These are phyloP conservation scores for Drosophila guanche DNA, from an alignment of 1,140 invertebrate genomes.

Conservation along the genomic window DNA sequence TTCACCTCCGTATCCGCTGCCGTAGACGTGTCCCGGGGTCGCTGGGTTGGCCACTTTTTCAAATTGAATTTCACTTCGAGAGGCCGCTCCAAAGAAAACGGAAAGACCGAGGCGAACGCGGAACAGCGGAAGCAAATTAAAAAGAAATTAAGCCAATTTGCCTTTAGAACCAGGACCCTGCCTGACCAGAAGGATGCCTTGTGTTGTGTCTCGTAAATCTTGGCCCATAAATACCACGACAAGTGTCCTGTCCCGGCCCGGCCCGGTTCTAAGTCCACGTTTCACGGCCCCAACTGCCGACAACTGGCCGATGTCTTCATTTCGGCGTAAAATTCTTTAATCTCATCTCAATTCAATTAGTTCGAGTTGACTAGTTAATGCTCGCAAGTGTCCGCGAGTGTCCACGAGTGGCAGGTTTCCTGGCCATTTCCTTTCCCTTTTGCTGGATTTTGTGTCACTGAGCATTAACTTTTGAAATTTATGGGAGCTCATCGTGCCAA, in stretches of 20 bases:
- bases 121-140: slow-evolving; percentile 76
- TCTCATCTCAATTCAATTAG: slow-evolving; percentile 83
- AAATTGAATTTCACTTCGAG: slow-evolving; percentile 72
- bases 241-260: slow-evolving; percentile 16
- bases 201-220: slow-evolving; percentile 79
- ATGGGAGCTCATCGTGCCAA: slow-evolving; percentile 42
- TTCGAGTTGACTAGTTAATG: slow-evolving; percentile 83
- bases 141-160: slow-evolving; percentile 83
- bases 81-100: slow-evolving; percentile 22
- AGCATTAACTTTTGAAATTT: slow-evolving; percentile 77
- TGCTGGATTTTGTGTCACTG: slow-evolving; percentile 54
- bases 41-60: slow-evolving; percentile 64
- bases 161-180: slow-evolving; percentile 28
- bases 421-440: not conserved
- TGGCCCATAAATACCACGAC: slow-evolving; percentile 74
- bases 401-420: slow-evolving; percentile 57
- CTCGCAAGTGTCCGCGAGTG: slow-evolving; percentile 50
- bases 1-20: slow-evolving; percentile 54
- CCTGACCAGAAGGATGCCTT: too few species aligned
- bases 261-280: slow-evolving; percentile 34
- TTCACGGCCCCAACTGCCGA: slow-evolving; percentile 1
- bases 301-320: slow-evolving; percentile 51
- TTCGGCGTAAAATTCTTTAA: slow-evolving; percentile 82
- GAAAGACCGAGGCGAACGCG: slow-evolving; percentile 11
- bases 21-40: slow-evolving; percentile 25